Percentiles rank a stretch among this genome's conserved stretches.
Conservation (phyloP, 2,888 invertebrate species). For the Strigamia transsilvanica region DNA sequence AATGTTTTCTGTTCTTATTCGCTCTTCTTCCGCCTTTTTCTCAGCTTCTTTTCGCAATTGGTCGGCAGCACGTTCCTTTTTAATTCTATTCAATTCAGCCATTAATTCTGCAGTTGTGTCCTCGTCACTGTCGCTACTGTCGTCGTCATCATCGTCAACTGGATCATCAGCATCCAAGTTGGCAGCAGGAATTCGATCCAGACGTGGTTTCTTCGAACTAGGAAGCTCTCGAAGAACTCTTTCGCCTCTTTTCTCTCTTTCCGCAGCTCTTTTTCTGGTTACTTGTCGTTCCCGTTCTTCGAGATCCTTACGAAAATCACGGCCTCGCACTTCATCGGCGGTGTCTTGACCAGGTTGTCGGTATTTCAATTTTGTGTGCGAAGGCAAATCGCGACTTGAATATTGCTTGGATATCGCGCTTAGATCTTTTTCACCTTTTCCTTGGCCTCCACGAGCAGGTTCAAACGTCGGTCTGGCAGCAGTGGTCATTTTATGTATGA, state of each 20-base stretch:
- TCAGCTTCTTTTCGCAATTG: conserved; percentile 90
- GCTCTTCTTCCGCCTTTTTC: conserved; percentile 90
- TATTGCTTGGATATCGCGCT: conserved; percentile 98
- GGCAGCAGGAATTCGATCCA: conserved; percentile 73
- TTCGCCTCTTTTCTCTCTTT: conserved; percentile 60
- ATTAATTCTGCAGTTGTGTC: conserved; percentile 94
- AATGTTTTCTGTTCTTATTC: conserved; percentile 97
- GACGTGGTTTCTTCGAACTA: conserved; percentile 68
- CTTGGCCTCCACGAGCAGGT: conserved; percentile 94
- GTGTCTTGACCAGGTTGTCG: conserved; percentile 97
- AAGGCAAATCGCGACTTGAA: conserved; percentile 94
- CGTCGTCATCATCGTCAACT: conserved; percentile 66
- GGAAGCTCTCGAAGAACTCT: conserved; percentile 55
- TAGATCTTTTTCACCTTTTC: conserved; percentile 95
- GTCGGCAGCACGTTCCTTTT: conserved; percentile 92
- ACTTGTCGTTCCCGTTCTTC: conserved; percentile 83
- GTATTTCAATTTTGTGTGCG: conserved; percentile 96
- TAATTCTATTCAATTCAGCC: conserved; percentile 94
- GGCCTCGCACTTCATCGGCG: conserved; percentile 83
- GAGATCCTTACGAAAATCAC: conserved; percentile 93
- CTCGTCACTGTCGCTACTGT: conserved; percentile 75
- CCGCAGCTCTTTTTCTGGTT: conserved; percentile 58
- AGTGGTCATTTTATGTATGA: conserved; percentile 81
- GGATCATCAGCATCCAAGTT: conserved; percentile 98
- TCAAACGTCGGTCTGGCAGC: conserved; percentile 98